Evolutionary conservation across 1,140 invertebrate genomes (phyloP).

Genomic region (Uloborus diversus): DNA sequence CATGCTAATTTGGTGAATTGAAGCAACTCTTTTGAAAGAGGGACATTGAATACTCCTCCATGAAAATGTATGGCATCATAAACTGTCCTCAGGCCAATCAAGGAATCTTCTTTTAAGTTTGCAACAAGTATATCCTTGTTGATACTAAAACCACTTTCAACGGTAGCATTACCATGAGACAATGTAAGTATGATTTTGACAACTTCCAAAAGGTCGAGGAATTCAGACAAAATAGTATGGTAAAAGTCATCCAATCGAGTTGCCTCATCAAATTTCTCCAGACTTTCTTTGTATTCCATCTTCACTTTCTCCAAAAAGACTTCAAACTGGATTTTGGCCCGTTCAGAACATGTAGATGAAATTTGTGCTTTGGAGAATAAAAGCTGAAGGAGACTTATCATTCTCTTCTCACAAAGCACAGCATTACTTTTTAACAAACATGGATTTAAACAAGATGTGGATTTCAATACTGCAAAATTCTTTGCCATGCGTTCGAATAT

Average conservation of each 20-base stretch:
- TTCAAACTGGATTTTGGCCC: not conserved
- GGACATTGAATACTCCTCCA: conserved; percentile 44
- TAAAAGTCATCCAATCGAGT: not conserved
- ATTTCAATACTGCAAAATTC: conserved; percentile 2
- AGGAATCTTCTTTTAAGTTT: not conserved
- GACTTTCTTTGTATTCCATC: not conserved
- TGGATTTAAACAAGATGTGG: not conserved
- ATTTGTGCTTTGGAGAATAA: not conserved
- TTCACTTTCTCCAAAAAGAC: not conserved
- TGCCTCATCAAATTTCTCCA: not conserved
- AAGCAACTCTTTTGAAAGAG: not conserved
- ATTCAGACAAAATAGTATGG: not conserved
- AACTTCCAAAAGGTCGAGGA: not conserved
- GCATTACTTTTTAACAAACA: not conserved
- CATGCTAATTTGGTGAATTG: not conserved
- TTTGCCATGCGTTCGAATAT: not conserved
- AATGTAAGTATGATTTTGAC: conserved; percentile 1
- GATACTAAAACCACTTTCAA: conserved; percentile 4
- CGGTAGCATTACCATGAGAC: not conserved
- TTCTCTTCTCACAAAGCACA: not conserved
- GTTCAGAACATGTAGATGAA: not conserved
- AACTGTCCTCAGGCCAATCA: not conserved
- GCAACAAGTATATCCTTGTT: not conserved
- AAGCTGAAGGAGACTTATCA: not conserved
- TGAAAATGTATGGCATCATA: conserved; percentile 12